A percentile compares a stretch with the other conserved stretches of the same genome.
Conservation (phyloP, 2,113 vertebrate genomes). For the Clarias magur region DNA sequence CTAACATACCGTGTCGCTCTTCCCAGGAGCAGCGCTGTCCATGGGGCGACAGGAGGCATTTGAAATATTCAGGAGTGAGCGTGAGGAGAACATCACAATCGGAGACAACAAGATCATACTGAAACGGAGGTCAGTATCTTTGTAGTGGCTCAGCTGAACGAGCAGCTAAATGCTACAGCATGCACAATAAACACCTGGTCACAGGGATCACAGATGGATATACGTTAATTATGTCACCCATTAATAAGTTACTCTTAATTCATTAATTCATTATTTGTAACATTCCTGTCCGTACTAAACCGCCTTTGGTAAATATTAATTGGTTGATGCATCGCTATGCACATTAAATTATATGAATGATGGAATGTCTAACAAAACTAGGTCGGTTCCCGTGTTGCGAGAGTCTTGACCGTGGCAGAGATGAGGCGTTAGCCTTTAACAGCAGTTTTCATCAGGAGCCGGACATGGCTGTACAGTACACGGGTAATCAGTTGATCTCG, state of each 20-base stretch:
- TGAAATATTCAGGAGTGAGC: constrained; percentile 83
- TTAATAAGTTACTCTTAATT: background rate
- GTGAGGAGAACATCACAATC: constrained; percentile 76
- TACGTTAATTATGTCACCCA: background rate
- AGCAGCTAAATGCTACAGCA: background rate
- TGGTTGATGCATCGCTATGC: background rate
- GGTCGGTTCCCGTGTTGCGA: background rate
- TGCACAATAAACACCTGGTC: too few relatives aligned
- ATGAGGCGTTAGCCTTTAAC: background rate
- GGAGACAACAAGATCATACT: constrained; percentile 86
- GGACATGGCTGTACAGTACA: too few relatives aligned
- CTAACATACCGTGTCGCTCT: background rate
- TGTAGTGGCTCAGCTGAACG: background rate
- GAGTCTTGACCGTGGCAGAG: background rate
- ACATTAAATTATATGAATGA: background rate
- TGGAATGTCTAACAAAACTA: background rate
- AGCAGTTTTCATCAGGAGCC: background rate
- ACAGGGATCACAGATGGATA: background rate
- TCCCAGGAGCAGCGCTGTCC: constrained; percentile 73
- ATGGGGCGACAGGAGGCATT: constrained; percentile 86
- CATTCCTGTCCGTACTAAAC: too few relatives aligned
- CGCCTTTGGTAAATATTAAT: background rate
- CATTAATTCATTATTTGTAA: background rate
- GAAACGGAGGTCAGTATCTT: constrained; percentile 81
- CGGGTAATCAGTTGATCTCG: too few relatives aligned